Evolutionary conservation across 2,797 vertebrate genomes (phyloP), one percentile per base, ranked within the genome.

Genomic region (Xenentodon cancila): DNA sequence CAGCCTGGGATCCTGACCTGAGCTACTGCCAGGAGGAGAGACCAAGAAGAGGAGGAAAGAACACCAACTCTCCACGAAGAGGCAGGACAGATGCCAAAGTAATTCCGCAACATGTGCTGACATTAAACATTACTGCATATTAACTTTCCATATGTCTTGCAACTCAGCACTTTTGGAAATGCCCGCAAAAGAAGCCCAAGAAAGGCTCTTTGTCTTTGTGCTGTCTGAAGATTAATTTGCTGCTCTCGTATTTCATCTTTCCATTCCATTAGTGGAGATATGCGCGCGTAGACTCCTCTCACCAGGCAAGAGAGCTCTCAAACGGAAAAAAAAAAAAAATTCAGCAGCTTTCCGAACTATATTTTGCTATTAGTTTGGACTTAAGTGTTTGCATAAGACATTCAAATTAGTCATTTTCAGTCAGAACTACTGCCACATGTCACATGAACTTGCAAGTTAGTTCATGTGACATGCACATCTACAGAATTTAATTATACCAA

Each of bases 71-170:
- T 92, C 89, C 51, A 91, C 85, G 77, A 82, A 90, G 88, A 92
- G 87, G 84, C 86, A 82, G 86, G 91, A 84, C 87, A 77, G 82
- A 92, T 85, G 93, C 93, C 93, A 94, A 90, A 92, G 88, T 92
- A 92, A 93, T 92, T 93, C 86, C 80, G 68, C 91, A 91, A 92
- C 93, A 93, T 93, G 91, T 94, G 93, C 93, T 93, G 93, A 94
- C 93, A 92, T 93, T 94, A 92, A 94, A 92, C 92, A 92, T 92
- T 90, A 86, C 89, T 80, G 88, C 87, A 90, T 88, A 92, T 93
- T 90, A 90, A 89, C 92, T 93, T 94, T 94, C 94, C 93, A 92
- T 93, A 93, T 89, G 89, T 87, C 85, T 70, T 87, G 91, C 92
- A 93, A 93, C 82, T 93, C 93, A 91, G 92, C 91, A 54, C 84